Base-by-base conservation (phyloP, 2,113 vertebrate species). In the Chionis minor region DNA sequence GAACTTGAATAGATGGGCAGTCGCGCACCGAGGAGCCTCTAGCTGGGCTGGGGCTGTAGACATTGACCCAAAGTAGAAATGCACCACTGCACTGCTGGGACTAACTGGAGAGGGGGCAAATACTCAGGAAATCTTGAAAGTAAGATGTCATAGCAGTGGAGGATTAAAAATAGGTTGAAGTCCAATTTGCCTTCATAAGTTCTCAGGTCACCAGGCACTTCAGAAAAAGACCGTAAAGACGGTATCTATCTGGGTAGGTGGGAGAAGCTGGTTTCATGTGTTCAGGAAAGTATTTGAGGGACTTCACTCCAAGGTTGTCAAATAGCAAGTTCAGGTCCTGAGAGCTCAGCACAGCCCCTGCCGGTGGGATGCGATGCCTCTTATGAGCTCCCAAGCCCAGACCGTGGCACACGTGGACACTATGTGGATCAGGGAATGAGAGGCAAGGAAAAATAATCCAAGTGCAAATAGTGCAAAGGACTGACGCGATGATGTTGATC, bases 371-470 rank as follows among this genome's bases (percentile, higher is more conserved):
- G 2, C 2, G 8, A 5, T 28, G 35, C 65, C 75, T 59, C 92
- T 28, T 58, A 71, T 35, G 77, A 13, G 33, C 77, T 63, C 66
- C 74, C 66, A 14, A 0, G 56, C 74, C 2, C 63, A 19, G 73
- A 0, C 33, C 3, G 38, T 2, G 51, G 35, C 74, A 33, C 69
- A 2, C 3, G 0, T 1, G 33, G 35, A 30, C 6, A 1, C 49
- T 3, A 1, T 12, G 40, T 14, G 52, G 27, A 27, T 4, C 32
- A 2, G 54, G 59, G 67, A 15, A 12, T 2, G 1, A 8, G 38
- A 49, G 44, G 14, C 9, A 28, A 75, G 62, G 49, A 38, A 56
- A 40, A 19, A 7, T 0, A 62, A 47, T 2, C 70, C 70, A 74
- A 10, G 20, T 0, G 5, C 70, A 74, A 14, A 22, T 0, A 6